phyloP scores from a whole-genome alignment of 2,797 vertebrate genomes.

The Enteromius radiatus region DNA sequence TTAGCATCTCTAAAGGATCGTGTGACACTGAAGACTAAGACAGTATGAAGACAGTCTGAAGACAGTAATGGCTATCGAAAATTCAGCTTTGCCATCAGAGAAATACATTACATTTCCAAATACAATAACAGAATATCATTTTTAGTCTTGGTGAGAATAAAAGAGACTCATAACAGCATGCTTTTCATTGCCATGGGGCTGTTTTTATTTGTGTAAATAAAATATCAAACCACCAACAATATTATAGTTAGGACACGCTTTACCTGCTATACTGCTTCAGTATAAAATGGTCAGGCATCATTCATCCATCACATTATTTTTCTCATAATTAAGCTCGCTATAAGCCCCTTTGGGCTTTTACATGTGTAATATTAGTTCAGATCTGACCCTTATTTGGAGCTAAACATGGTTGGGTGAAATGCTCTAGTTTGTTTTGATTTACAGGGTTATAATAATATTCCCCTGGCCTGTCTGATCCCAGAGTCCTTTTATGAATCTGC shows the following conservation, averaged over 20 bases:
- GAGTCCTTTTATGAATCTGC: conserved; percentile 50
- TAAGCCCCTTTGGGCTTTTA: conserved; percentile 44
- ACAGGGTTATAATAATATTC: conserved; percentile 57
- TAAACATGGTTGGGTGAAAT: conserved; percentile 47
- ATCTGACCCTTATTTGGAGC: conserved; percentile 59
- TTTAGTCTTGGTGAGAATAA: not conserved
- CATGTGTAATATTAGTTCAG: conserved; percentile 52
- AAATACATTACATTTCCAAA: not conserved
- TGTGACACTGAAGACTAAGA: not conserved
- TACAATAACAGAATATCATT: not conserved
- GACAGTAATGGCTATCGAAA: not conserved
- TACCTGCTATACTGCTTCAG: not conserved
- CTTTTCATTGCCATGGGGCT: not conserved
- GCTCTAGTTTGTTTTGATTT: conserved; percentile 57
- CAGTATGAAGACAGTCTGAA: no score
- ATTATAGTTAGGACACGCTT: not conserved
- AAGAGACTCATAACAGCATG: not conserved
- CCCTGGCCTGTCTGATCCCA: conserved; percentile 47
- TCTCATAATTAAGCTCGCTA: conserved; percentile 39
- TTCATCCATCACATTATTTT: conserved; percentile 13
- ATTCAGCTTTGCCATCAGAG: not conserved
- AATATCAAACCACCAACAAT: not conserved
- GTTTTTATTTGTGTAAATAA: not conserved
- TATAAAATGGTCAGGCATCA: not conserved
- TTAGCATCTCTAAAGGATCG: not conserved